Evolutionary conservation across 1,140 invertebrate species (phyloP), one percentile per base, ranked within the genome.

Genomic region (Phenacoccus solenopsis): DNA sequence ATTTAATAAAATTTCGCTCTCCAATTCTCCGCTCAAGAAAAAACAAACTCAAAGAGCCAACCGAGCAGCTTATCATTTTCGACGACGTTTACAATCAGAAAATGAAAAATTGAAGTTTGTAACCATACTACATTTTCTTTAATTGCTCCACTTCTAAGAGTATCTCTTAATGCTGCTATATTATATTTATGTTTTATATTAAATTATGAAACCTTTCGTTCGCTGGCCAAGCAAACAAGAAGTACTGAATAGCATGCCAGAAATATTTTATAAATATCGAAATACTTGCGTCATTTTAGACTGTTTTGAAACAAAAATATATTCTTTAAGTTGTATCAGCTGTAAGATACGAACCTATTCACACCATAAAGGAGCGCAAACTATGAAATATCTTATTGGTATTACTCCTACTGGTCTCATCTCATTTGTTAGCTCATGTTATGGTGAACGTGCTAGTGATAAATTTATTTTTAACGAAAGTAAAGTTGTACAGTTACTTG

Each of bases 251-350:
- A 72, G 70, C 68, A 21, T 72, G 22, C 69, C 69, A 12, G 21
- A 68, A 2, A 20, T 21, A 3, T 32, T 72, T 72, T n/a, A 25
- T 20, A 70, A 35, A 28, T 57, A 68, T 71, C 13, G 10, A 28
- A 27, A 70, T 9, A 70, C 67, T 3, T n/a, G 72, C 16, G 38
- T 73, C 22, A 69, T 74, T 1, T 32, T 75, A 2, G 74, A 76
- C 67, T 75, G 74, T 69, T 73, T 73, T 32, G 75, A 76, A 28
- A 67, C 75, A 20, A 61, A 38, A n/a, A 70, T 76, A n/a, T 38
- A 76, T 67, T 71, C 32, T 28, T 70, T 72, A 21, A 72, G 72
- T 57, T 74, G 73, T 67, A 67, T 73, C 20, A 71, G 72, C 30
- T 74, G 73, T 27, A 68, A 73, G 70, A 35, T 74, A 28, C 68